Conservation (phyloP, 1,140 invertebrate species). For the Drosophila nigromelanica region DNA sequence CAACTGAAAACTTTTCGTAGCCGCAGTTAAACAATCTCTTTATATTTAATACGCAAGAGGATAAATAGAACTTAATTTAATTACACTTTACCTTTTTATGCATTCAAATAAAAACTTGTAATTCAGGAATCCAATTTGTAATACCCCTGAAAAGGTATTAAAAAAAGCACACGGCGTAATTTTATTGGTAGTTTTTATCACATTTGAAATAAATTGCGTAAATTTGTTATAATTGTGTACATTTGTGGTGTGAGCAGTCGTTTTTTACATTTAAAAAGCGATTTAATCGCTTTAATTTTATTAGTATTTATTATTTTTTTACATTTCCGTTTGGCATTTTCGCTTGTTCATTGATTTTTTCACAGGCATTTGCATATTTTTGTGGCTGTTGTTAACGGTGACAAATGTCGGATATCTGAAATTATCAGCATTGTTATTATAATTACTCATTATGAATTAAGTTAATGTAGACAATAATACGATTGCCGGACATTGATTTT, state of each 20-base stretch:
- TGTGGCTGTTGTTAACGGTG: slow-evolving; percentile 45
- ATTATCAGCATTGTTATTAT: slow-evolving; percentile 54
- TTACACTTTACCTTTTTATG: no score
- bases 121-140: neutral
- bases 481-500: slow-evolving; percentile 35
- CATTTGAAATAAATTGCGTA: slow-evolving; percentile 29
- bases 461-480: slow-evolving; percentile 49
- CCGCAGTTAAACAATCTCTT: no score
- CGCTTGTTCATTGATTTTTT: slow-evolving; percentile 28
- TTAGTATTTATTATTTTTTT: slow-evolving; percentile 49
- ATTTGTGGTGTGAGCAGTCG: slow-evolving; percentile 20
- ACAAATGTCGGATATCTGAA: slow-evolving; percentile 58
- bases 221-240: slow-evolving; percentile 42
- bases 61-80: no score
- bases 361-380: slow-evolving; percentile 54
- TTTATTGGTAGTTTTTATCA: slow-evolving; percentile 22
- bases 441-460: slow-evolving; percentile 51
- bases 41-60: no score
- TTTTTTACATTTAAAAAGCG: slow-evolving; percentile 36
- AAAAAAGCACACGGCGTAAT: neutral
- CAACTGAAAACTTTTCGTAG: no score
- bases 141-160: slow-evolving; percentile 1
- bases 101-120: neutral
- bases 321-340: slow-evolving; percentile 25
- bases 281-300: slow-evolving; percentile 69